phyloP scores from a whole-genome alignment of 1,140 invertebrate genomes.

The Homarus americanus region DNA sequence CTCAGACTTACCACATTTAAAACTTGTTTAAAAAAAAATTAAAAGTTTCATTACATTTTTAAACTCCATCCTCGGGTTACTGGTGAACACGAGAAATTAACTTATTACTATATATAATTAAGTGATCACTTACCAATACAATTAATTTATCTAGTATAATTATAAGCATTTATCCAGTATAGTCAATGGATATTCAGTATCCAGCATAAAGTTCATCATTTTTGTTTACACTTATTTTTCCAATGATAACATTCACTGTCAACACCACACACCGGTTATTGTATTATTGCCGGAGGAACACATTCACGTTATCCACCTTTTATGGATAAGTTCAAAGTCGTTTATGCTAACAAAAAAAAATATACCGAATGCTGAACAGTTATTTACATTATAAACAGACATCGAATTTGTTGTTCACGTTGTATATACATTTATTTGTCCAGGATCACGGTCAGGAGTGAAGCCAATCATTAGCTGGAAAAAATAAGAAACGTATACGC shows the following conservation, averaged over 20 bases:
- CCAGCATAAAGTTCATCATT: too few species aligned
- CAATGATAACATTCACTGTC: background rate
- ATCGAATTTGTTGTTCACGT: background rate
- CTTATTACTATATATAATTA: too few species aligned
- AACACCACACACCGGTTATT: background rate
- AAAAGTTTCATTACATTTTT: too few species aligned
- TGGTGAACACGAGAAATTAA: too few species aligned
- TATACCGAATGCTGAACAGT: background rate
- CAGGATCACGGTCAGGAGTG: slow-evolving; percentile 1
- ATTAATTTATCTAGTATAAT: too few species aligned
- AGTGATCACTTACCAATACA: too few species aligned
- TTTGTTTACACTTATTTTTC: too few species aligned
- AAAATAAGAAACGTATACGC: background rate
- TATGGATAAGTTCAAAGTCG: background rate
- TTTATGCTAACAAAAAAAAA: background rate
- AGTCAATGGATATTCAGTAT: too few species aligned
- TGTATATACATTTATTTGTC: background rate
- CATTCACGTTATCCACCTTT: background rate
- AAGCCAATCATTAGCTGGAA: background rate
- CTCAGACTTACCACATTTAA: too few species aligned
- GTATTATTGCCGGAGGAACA: background rate
- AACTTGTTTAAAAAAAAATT: too few species aligned
- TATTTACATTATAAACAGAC: slow-evolving; percentile 15
- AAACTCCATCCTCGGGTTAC: too few species aligned
- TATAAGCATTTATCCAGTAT: too few species aligned